Base-by-base conservation (phyloP, 2,113 vertebrate species). In the Grallaria varia region DNA sequence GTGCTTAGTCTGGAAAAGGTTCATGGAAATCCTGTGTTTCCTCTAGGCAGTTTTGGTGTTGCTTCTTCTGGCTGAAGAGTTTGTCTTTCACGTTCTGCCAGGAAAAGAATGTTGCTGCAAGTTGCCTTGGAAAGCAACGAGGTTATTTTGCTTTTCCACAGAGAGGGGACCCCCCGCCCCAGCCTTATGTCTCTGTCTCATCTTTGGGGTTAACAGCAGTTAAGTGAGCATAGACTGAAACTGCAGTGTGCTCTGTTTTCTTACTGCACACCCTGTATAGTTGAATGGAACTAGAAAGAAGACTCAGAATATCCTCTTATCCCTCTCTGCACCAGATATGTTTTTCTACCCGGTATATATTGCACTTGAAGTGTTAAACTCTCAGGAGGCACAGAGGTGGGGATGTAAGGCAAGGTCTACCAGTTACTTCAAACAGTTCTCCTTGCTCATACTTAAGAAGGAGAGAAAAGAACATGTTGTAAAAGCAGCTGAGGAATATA, bases 341-440 rank as follows among this genome's bases (percentile, higher is more conserved):
- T 84, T 87, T 93, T 95, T 76, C 68, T 72, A 6, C 74, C 47
- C 76, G 24, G 59, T 66, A 8, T 81, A 80, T 92, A 90, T 94
- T 90, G 81, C 47, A 45, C 82, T 96, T 96, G 90, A 97, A 96
- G 90, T 39, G 76, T 85, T 87, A 85, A 97, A 91, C 50, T 93
- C 97, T 95, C 96, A 6, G 28, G 96, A 86, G 97, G 72, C 49
- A 22, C 0, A 7, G 84, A 92, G 92, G 87, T 96, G 84, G 87
- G 84, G 37, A 71, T 90, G 58, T 59, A 89, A 95, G 82, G 74
- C 77, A 84, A 89, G 94, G 95, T 95, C 95, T 96, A 13, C 87
- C 50, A 82, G 88, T 91, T 93, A 95, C 92, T 97, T 97, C 96
- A 97, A 95, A 97, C 93, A 96, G 50, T 95, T 94, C 69, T 85